A percentile compares a stretch with the other conserved stretches of the same genome.
phyloP scores from a whole-genome alignment of 1,140 invertebrate species.

The Nautilus pompilius region DNA sequence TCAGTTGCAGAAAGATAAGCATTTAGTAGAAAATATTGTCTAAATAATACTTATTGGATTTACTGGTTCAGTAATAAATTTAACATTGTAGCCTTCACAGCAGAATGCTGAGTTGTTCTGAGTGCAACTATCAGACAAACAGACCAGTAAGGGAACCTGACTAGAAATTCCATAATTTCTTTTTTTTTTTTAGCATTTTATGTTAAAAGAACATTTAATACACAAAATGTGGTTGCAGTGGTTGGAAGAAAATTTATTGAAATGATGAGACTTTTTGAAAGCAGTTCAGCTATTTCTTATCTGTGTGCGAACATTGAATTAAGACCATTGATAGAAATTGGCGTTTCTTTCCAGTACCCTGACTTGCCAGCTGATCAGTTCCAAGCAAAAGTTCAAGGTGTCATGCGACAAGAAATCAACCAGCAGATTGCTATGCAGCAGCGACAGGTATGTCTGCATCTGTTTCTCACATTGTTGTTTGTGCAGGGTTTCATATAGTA shows the following conservation, averaged over 20 bases:
- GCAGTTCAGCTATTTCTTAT: background rate
- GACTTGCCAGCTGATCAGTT: background rate
- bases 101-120: no score
- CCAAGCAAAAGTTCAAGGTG: background rate
- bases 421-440: slow-evolving; percentile 2
- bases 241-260: background rate
- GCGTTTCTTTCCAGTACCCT: background rate
- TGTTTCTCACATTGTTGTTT: background rate
- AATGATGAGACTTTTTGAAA: background rate
- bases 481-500: background rate
- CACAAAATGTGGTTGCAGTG: background rate
- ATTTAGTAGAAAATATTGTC: no score
- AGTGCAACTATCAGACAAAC: no score
- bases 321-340: background rate
- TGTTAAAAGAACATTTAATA: background rate
- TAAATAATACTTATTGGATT: no score
- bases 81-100: no score
- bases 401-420: slow-evolving; percentile 1
- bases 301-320: background rate
- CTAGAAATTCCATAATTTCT: no score
- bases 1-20: no score
- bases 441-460: background rate
- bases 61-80: no score
- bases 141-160: no score
- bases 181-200: background rate